Base-by-base conservation (phyloP, 2,888 invertebrate genomes). In the Drosophila tanythrix region DNA sequence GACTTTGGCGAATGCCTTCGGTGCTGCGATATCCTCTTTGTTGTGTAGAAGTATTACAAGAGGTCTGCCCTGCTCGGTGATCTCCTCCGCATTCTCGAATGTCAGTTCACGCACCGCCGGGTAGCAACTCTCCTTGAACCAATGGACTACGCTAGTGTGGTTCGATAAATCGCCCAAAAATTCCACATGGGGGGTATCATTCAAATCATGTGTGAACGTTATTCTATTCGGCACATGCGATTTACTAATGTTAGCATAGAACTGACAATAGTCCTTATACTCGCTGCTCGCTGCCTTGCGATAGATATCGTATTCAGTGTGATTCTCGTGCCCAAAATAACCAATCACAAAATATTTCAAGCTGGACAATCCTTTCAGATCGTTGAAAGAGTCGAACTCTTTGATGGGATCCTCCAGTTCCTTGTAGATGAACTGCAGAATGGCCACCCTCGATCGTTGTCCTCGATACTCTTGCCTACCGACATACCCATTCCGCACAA, bases 11-110 rank as follows among this genome's bases (percentile, higher is more conserved):
- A 95, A 99, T 79, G 95, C 94, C 92, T 97, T 97, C 33, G 98
- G 95, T 87, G 96, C 96, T 25, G 96, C 96, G 0, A 93, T 93
- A 82, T 96, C 96, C 82, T 97, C 96, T 0, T 97, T 96, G 77
- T 95, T 94, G 91, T 99, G 97, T 94, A 99, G 99, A 43, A 99
- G 94, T 81, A 99, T 98, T 35, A 99, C 94, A 94, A 99, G 99
- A 0, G 99, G 99, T 85, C 98, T 93, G 33, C 98, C 99, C 94
- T 99, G 99, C 93, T 99, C 98, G 0, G 99, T 98, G 31, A 99
- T 93, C 92, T 99, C 99, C 93, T 99, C 99, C 1, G 99, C 99
- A 94, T 99, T 99, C 93, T 98, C 98, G 93, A 99, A 99, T 0
- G 99, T 99, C 63, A 99, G 98, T 93, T 99, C 98, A 63, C 99